Evolutionary conservation across 2,797 vertebrate species (phyloP).

Genomic region (Crotalus adamanteus): DNA sequence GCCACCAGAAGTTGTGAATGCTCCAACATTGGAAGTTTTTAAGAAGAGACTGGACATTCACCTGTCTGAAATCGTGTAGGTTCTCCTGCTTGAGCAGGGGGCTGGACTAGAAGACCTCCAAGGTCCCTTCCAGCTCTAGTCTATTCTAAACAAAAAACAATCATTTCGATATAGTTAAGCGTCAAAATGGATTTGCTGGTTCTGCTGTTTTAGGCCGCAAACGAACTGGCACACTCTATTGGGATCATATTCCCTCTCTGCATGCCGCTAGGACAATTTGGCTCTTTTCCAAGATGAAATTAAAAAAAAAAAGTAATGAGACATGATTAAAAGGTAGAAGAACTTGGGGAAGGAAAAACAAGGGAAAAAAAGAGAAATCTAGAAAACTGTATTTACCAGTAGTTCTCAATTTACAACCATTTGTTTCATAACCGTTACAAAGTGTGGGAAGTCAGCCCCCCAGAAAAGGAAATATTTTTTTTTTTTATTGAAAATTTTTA

Average conservation of each 20-base stretch:
- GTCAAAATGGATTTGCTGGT: neutral
- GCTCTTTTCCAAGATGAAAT: neutral
- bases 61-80: too few species aligned
- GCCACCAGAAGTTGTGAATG: accelerated
- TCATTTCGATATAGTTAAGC: neutral
- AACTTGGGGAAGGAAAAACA: neutral
- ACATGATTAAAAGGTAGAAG: neutral
- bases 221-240: neutral
- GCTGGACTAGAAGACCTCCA: neutral
- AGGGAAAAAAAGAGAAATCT: neutral
- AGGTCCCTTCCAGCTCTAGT: too few species aligned
- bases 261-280: neutral
- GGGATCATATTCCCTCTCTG: neutral
- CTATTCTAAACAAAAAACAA: neutral
- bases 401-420: too few species aligned
- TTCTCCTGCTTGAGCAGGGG: too few species aligned
- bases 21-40: too few species aligned
- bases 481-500: too few species aligned
- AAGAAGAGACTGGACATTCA: too few species aligned
- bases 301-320: neutral
- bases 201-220: neutral
- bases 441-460: too few species aligned
- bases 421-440: too few species aligned
- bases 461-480: too few species aligned
- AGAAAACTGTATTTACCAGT: neutral